Evolutionary conservation across 2,888 invertebrate genomes (phyloP).

Genomic region (Anagyrus pseudococci): DNA sequence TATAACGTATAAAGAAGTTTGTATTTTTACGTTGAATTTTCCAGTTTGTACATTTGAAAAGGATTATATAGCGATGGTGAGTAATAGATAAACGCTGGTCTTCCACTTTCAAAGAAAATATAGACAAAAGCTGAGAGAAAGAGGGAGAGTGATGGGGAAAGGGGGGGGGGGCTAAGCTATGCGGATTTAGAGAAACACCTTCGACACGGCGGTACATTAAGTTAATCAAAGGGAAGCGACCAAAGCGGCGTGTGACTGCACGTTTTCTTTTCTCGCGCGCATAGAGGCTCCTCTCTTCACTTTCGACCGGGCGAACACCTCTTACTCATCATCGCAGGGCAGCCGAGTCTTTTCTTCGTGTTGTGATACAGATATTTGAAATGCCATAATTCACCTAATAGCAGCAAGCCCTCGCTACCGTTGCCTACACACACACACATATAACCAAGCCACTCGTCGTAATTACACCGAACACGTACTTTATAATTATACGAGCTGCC

Average conservation of each 20-base stretch:
- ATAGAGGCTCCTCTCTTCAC: background rate
- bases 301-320: too few species aligned
- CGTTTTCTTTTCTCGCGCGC: background rate
- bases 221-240: slow-evolving; percentile 25
- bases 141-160: slow-evolving; percentile 1
- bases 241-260: slow-evolving; percentile 13
- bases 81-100: too few species aligned
- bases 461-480: too few species aligned
- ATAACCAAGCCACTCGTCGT: too few species aligned
- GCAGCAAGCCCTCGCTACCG: background rate
- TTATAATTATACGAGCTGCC: too few species aligned
- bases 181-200: slow-evolving; percentile 1
- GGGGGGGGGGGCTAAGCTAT: background rate
- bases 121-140: background rate
- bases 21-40: too few species aligned
- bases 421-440: too few species aligned
- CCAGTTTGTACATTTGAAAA: too few species aligned
- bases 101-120: too few species aligned
- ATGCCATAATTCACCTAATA: background rate
- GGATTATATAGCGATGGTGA: too few species aligned
- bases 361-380: slow-evolving; percentile 10
- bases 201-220: slow-evolving; percentile 26
- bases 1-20: too few species aligned
- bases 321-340: background rate
- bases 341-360: background rate